Evolutionary conservation across 2,797 vertebrate genomes (phyloP), one percentile per base, ranked within the genome.

Genomic region (Antrozous pallidus): DNA sequence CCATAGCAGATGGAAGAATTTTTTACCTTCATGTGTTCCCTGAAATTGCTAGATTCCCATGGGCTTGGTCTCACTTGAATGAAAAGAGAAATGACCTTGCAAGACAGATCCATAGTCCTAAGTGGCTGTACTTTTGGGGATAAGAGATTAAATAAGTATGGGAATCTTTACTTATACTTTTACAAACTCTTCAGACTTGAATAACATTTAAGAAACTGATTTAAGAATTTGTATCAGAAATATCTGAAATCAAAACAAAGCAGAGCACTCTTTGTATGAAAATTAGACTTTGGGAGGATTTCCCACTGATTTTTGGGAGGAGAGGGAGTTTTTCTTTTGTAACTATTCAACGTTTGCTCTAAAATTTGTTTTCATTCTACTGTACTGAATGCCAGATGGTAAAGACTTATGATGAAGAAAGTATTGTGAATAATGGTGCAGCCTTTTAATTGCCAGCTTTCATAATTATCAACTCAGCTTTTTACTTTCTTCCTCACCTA

Each of bases 361-460:
- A 95, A 74, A 92, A 88, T 91, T 45, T 84, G 58, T 82, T 96
- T 96, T 89, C 38, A 45, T 95, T 83, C 49, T 96, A 86, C 75
- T 94, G 36, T 70, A 40, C 85, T 38, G 67, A 80, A 84, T 80
- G 69, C 80, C 96, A 96, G 89, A 96, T 96, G 86, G 91, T 84
- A 91, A 89, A 87, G 94, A 91, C 88, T 94, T 88, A 73, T 51
- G 83, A 94, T 40, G 58, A 94, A 95, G 54, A 88, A 95, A 88
- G 82, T 92, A 80, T 93, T 94, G 90, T 36, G 90, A 96, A 93
- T 94, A 93, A 95, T 82, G 67, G 78, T 24, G 36, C 71, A 93
- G 88, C 61, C 91, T 95, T 96, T 96, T 94, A 95, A 85, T 96
- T 8, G 75, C 73, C 94, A 95, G 71, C 74, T 95, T 94, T 95